Conservation (phyloP, 2,113 vertebrate genomes). For the Pantherophis guttatus region DNA sequence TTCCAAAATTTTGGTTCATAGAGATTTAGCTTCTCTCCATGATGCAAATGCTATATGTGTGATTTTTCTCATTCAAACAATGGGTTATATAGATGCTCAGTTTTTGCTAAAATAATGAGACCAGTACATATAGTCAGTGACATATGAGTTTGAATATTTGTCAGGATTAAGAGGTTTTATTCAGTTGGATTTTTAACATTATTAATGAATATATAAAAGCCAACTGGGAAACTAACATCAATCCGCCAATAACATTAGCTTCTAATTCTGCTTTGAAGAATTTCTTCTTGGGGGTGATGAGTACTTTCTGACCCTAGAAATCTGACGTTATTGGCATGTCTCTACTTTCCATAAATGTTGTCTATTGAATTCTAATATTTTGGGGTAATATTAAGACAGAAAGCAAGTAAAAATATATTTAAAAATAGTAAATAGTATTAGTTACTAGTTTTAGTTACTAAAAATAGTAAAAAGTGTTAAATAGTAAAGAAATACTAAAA, state of each 20-base stretch:
- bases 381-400: slow-evolving; percentile 8
- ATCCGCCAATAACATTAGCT: slow-evolving; percentile 23
- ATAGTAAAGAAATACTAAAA: no score
- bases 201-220: slow-evolving; percentile 41
- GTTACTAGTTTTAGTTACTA: no score
- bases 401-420: background rate
- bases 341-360: slow-evolving; percentile 31
- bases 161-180: slow-evolving; percentile 2
- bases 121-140: background rate
- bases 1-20: background rate
- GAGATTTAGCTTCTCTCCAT: background rate
- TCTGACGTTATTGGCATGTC: slow-evolving; percentile 6
- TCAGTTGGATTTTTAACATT: background rate
- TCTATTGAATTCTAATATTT: background rate
- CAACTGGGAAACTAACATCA: slow-evolving; percentile 33
- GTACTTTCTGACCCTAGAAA: background rate
- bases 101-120: background rate
- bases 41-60: background rate
- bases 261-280: slow-evolving; percentile 38
- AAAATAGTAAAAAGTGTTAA: no score
- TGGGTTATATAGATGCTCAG: background rate
- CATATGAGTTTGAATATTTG: slow-evolving; percentile 3
- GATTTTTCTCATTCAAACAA: background rate
- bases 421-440: no score
- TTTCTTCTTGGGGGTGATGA: slow-evolving; percentile 5